Base-by-base conservation (phyloP, 2,797 vertebrate species). In the Clarias laeviceps region DNA sequence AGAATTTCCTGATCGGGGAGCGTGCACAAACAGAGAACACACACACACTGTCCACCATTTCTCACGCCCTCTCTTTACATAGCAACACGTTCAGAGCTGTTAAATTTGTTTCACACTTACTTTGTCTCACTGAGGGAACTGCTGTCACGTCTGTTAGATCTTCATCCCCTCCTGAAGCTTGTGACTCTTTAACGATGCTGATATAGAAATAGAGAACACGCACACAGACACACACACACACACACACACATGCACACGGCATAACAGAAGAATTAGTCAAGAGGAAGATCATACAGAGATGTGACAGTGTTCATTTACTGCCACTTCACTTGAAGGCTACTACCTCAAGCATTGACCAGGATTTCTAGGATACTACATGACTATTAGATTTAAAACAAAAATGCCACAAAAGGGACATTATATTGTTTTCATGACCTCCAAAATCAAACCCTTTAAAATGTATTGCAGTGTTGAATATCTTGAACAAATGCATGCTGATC, bases 71-170 rank as follows among this genome's bases (percentile, higher is more conserved):
- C 78, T 65, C 40, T 65, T 80, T 50, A 50, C 78, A 80, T 27
- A 65, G 78, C 82, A 73, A 73, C 83, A 79, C 62, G 8, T 37
- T 77, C 20, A n/a, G 64, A 61, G 50, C 72, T 80, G 85, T 62
- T 50, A 77, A 17, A 70, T 82, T 78, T 0, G 5, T 65, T 86
- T 83, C 66, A 83, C 74, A 83, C 85, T 72, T 86, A 82, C 73
- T 83, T 77, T 40, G 37, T 72, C 74, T 83, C 76, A 54, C 82
- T 17, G 8, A 70, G 9, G 40, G 76, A 83, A 56, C 82, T 83
- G 85, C 45, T 56, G 66, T 82, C 57, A 57, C 66, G 81, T 79
- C 74, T 80, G 74, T 62, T 70, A 80, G 65, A 59, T 80, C n/a
- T 70, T 62, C 83, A 62, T 80, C 29, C 65, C 56, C 12, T 61